phyloP scores from a whole-genome alignment of 2,888 invertebrate genomes.

The Amphipoea oculea region DNA sequence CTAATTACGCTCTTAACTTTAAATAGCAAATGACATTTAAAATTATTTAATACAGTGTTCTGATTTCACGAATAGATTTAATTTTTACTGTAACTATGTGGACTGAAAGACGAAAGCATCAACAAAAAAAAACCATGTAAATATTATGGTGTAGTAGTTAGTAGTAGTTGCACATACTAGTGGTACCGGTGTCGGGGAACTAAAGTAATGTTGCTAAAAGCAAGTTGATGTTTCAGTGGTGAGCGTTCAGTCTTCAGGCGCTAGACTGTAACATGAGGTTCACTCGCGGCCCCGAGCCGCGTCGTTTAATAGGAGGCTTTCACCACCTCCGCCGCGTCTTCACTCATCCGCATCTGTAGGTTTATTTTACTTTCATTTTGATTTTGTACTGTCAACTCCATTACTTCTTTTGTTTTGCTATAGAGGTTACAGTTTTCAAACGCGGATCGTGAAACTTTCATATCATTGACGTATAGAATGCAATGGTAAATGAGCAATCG shows the following conservation, averaged over 20 bases:
- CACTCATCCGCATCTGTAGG: conserved; percentile 87
- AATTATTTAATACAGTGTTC: background rate
- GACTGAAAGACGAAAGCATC: background rate
- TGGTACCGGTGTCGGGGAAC: conserved; percentile 81
- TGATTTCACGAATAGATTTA: conserved; percentile 20
- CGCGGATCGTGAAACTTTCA: too few relatives aligned
- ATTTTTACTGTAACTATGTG: background rate
- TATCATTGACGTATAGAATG: background rate
- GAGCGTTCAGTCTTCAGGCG: conserved; percentile 87
- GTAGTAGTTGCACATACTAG: conserved; percentile 72
- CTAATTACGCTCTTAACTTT: background rate
- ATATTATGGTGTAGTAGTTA: conserved; percentile 60
- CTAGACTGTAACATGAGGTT: conserved; percentile 84
- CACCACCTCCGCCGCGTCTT: conserved; percentile 86
- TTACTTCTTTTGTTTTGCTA: conserved; percentile 8
- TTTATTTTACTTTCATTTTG: conserved; percentile 83
- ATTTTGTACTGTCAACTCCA: conserved; percentile 72
- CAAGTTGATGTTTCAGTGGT: conserved; percentile 89
- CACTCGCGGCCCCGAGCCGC: conserved; percentile 80
- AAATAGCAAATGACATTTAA: background rate
- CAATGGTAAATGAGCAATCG: background rate
- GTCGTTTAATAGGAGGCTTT: conserved; percentile 83
- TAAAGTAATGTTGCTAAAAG: conserved; percentile 80
- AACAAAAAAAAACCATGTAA: conserved; percentile 34
- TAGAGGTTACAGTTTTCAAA: background rate